Percentiles rank a stretch among this genome's conserved stretches.
These are phyloP conservation scores for Chorisops tibialis DNA, from an alignment of 2,888 invertebrate genomes.

Conservation along the genomic window DNA sequence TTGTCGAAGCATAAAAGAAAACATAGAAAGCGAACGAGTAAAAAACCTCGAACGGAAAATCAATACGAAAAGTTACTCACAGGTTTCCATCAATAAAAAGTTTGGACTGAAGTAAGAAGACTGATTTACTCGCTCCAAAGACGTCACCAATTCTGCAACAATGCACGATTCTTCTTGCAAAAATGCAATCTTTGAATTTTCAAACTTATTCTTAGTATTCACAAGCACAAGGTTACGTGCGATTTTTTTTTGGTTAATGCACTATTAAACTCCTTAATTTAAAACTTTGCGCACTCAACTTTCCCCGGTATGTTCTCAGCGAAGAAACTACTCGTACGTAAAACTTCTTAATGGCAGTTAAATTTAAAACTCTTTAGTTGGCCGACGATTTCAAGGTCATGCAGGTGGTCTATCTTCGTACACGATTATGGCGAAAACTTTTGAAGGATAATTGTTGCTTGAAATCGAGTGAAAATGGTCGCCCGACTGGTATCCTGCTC, in stretches of 20 bases:
- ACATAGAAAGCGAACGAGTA: neutral
- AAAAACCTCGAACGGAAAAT: neutral
- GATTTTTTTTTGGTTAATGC: too few species aligned
- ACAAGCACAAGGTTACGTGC: too few species aligned
- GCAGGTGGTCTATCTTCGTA: neutral
- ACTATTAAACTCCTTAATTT: too few species aligned
- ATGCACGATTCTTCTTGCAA: too few species aligned
- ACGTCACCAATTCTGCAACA: neutral
- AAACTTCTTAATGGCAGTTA: conserved; percentile 14
- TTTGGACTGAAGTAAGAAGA: neutral
- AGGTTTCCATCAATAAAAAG: conserved; percentile 5
- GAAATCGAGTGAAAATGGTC: neutral
- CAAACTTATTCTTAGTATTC: too few species aligned
- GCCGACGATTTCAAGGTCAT: conserved; percentile 4
- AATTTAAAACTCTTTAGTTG: neutral
- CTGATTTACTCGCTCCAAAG: neutral
- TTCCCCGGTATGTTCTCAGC: neutral
- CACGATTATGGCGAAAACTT: neutral
- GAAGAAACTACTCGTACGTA: neutral
- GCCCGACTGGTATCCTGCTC: neutral
- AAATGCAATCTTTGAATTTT: too few species aligned
- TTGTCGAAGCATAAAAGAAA: too few species aligned
- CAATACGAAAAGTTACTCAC: conserved; percentile 2
- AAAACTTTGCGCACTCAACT: neutral
- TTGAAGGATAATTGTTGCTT: neutral